Conservation (phyloP, 2,113 vertebrate genomes). For the Pluvianellus socialis region DNA sequence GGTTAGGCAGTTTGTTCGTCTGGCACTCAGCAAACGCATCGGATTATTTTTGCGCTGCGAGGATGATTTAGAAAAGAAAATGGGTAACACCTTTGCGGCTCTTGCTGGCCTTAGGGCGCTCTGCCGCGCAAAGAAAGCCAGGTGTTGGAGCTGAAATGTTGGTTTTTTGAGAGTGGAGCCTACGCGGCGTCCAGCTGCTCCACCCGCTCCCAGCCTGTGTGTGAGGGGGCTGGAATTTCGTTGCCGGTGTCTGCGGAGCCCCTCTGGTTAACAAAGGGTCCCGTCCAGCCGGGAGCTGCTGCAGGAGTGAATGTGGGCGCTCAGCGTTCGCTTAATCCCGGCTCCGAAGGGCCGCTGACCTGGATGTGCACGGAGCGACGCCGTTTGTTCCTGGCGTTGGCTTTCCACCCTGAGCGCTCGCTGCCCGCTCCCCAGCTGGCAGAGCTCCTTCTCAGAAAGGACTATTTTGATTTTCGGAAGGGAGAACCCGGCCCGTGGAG, state of each 20-base stretch:
- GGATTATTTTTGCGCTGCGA: constrained; percentile 1
- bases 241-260: accelerated
- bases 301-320: background rate
- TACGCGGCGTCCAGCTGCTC: background rate
- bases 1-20: constrained; percentile 43
- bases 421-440: background rate
- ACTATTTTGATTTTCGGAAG: background rate
- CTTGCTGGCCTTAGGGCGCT: background rate
- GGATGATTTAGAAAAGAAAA: background rate
- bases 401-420: background rate
- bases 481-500: background rate
- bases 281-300: background rate
- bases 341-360: background rate
- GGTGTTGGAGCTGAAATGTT: background rate
- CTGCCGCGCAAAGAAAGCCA: background rate
- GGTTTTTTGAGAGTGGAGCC: background rate
- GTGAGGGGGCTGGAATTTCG: background rate
- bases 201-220: background rate
- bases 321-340: accelerated
- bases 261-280: background rate
- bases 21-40: background rate
- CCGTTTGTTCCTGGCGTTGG: background rate
- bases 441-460: background rate
- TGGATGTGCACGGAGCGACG: background rate
- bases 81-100: background rate